Evolutionary conservation across 2,113 vertebrate species (phyloP).

Genomic region (Hypanus sabinus): DNA sequence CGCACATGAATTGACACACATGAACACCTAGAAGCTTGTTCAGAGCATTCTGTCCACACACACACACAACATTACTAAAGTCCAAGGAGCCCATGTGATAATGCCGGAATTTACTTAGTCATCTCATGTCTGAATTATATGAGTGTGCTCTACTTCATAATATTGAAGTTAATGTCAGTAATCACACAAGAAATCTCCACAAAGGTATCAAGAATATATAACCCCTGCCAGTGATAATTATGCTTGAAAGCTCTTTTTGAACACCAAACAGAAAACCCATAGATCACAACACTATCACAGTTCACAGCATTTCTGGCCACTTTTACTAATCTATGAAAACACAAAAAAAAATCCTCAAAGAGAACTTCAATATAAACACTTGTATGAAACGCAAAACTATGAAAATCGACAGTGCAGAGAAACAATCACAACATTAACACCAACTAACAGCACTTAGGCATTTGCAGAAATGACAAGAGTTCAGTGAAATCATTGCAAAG

Average conservation of each 20-base stretch:
- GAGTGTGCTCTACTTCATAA: background rate
- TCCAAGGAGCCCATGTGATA: background rate
- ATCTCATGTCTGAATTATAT: background rate
- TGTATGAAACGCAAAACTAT: background rate
- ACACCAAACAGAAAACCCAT: background rate
- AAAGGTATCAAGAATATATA: background rate
- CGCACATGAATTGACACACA: no score
- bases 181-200: background rate
- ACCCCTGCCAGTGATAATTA: background rate
- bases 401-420: background rate
- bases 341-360: background rate
- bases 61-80: background rate
- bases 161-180: background rate
- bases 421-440: background rate
- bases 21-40: no score
- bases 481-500: background rate
- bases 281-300: background rate
- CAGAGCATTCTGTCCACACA: no score
- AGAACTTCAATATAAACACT: background rate
- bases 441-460: background rate
- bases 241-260: background rate
- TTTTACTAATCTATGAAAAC: background rate
- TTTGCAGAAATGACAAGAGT: background rate
- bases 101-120: background rate
- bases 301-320: background rate